Evolutionary conservation across 2,797 vertebrate species (phyloP).

Genomic region (Sebastolobus alascanus): DNA sequence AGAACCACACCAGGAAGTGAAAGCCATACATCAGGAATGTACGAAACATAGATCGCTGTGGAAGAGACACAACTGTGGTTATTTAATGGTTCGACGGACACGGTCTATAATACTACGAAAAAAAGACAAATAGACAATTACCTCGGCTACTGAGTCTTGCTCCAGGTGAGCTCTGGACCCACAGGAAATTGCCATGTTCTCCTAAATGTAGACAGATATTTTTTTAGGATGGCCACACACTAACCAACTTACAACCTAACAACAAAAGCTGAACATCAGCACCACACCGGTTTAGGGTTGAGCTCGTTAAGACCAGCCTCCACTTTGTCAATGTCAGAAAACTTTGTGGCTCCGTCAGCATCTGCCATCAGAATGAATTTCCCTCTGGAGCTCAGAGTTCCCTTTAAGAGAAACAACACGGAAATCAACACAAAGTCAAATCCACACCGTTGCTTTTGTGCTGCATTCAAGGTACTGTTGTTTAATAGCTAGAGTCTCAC

Average conservation of each 20-base stretch:
- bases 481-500: conserved; percentile 77
- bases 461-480: neutral
- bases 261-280: neutral
- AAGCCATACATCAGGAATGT: conserved; percentile 97
- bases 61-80: conserved; percentile 25
- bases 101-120: accelerated
- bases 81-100: neutral
- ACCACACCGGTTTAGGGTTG: conserved; percentile 88
- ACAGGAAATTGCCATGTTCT: conserved; percentile 94
- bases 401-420: conserved; percentile 79
- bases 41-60: conserved; percentile 93
- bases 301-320: conserved; percentile 90
- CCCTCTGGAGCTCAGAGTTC: conserved; percentile 91
- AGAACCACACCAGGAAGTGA: conserved; percentile 98
- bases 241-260: accelerated
- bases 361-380: conserved; percentile 95
- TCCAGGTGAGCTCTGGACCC: conserved; percentile 97
- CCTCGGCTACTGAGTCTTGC: conserved; percentile 94
- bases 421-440: neutral
- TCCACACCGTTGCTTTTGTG: neutral
- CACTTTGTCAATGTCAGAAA: conserved; percentile 93
- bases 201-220: conserved; percentile 77
- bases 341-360: conserved; percentile 97
- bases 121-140: conserved; percentile 59
- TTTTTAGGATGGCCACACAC: neutral